These are phyloP conservation scores for Anaspis maculata DNA, from an alignment of 2,888 invertebrate genomes.

Conservation along the genomic window DNA sequence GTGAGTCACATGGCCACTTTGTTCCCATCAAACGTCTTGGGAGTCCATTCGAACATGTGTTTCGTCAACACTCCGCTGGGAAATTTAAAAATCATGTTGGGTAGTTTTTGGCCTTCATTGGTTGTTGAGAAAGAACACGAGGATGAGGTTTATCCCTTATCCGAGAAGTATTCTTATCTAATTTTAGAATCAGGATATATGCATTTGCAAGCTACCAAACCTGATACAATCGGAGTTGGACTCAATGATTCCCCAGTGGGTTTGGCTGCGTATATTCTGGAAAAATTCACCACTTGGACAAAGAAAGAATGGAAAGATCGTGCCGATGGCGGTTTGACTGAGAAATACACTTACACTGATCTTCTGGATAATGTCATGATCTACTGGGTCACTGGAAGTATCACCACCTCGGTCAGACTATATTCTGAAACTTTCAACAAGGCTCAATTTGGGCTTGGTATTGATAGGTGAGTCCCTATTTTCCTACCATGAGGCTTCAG, in stretches of 20 bases:
- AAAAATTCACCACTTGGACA: conserved; percentile 78
- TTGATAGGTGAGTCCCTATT: conserved; percentile 1
- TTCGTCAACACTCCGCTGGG: conserved; percentile 27
- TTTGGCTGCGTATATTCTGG: conserved; percentile 81
- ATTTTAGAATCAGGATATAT: conserved; percentile 54
- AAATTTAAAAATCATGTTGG: conserved; percentile 9
- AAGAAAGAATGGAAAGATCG: conserved; percentile 43
- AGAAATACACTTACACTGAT: conserved; percentile 60
- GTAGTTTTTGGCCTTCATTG: conserved; percentile 14
- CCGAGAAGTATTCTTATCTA: conserved; percentile 34
- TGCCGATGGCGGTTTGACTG: conserved; percentile 58
- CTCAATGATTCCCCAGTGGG: conserved; percentile 74
- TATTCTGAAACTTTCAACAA: conserved; percentile 55
- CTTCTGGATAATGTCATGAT: conserved; percentile 71
- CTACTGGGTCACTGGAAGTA: conserved; percentile 67
- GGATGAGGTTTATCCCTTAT: conserved; percentile 48
- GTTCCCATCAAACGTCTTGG: conserved; percentile 48
- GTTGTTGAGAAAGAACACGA: conserved; percentile 46
- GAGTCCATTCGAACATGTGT: conserved; percentile 56
- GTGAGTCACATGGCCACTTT: conserved; percentile 52
- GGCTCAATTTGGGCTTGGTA: conserved; percentile 11
- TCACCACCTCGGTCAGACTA: conserved; percentile 66
- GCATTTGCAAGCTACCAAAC: conserved; percentile 81
- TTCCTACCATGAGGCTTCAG: background rate
- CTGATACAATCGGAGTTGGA: conserved; percentile 72